These are phyloP conservation scores for Hipposideros larvatus DNA, from an alignment of 2,797 vertebrate species.

Conservation along the genomic window DNA sequence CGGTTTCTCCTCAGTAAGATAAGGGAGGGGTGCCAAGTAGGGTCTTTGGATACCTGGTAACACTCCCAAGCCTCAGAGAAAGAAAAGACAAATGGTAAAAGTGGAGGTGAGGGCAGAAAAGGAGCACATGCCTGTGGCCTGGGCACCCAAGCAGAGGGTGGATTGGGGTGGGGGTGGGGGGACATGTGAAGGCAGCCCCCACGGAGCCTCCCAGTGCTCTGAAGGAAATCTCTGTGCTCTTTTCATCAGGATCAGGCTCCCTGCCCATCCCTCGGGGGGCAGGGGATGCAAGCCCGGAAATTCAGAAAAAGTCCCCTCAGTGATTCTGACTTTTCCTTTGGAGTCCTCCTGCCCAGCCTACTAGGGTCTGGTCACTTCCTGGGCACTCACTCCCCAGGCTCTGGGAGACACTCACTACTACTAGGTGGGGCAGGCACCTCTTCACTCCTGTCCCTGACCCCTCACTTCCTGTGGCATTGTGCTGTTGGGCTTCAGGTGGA, in stretches of 20 bases:
- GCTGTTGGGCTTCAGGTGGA: neutral
- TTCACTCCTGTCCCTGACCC: too few relatives aligned
- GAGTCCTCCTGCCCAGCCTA: neutral
- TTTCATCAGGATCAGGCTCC: neutral
- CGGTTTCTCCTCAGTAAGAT: neutral
- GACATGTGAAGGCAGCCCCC: accelerated
- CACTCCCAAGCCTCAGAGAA: neutral
- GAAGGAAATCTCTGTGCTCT: neutral
- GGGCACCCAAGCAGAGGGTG: neutral
- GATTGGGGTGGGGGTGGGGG: neutral
- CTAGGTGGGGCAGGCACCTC: neutral
- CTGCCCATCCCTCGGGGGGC: neutral
- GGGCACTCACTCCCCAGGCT: neutral
- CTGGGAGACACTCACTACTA: neutral
- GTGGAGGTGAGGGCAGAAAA: neutral
- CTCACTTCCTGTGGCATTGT: neutral
- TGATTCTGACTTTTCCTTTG: neutral
- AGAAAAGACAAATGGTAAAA: neutral
- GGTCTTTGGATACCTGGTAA: neutral
- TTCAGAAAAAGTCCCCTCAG: neutral
- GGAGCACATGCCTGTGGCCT: neutral
- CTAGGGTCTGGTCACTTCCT: neutral
- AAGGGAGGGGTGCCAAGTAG: accelerated
- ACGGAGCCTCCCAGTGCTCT: neutral
- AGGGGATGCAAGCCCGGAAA: neutral